phyloP scores from a whole-genome alignment of 2,113 vertebrate species.

The Microcebus griseorufus region DNA sequence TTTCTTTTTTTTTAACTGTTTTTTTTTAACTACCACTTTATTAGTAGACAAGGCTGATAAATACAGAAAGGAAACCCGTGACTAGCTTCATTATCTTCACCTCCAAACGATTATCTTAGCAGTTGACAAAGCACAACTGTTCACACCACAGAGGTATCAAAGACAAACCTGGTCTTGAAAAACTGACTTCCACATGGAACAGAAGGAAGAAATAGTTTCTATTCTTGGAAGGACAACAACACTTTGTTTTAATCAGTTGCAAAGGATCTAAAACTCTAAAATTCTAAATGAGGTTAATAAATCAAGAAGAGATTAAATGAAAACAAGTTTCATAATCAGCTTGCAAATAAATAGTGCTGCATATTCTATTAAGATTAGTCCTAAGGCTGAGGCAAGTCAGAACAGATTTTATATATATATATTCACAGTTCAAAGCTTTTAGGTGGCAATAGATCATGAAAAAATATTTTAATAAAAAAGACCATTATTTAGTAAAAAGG shows the following conservation, averaged over 20 bases:
- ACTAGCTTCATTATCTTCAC: neutral
- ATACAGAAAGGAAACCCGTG: neutral
- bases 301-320: conserved; percentile 68
- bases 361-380: conserved; percentile 71
- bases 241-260: conserved; percentile 58
- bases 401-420: conserved; percentile 26
- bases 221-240: neutral
- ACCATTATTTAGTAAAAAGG: neutral
- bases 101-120: neutral
- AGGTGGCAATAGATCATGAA: neutral
- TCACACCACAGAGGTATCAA: neutral
- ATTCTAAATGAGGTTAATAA: conserved; percentile 74
- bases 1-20: neutral
- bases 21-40: neutral
- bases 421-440: conserved; percentile 34
- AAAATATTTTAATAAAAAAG: conserved; percentile 52
- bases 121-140: neutral
- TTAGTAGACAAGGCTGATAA: neutral
- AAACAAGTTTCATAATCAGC: conserved; percentile 71
- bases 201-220: conserved; percentile 12
- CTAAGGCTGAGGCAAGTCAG: conserved; percentile 53
- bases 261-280: conserved; percentile 56
- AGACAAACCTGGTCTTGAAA: neutral
- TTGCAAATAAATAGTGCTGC: conserved; percentile 65
- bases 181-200: neutral